Evolutionary conservation across 35 echinoderm and acorn worm genomes (phyloP).

Genomic region (Eucidaris tribuloides): DNA sequence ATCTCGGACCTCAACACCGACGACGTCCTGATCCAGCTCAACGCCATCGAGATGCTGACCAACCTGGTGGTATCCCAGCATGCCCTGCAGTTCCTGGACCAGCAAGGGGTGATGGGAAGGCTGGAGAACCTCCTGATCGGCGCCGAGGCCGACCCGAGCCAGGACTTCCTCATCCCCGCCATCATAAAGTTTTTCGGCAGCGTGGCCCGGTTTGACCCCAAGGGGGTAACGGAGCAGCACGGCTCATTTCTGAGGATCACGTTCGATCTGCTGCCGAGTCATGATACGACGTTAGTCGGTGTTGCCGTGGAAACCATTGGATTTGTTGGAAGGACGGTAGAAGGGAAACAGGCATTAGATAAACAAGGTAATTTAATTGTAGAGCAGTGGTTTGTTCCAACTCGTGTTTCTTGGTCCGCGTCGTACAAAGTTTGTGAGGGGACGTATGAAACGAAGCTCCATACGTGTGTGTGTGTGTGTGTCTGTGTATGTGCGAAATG

Average conservation of each 20-base stretch:
- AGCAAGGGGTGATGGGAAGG: conserved; percentile 68
- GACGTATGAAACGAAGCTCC: too few species aligned
- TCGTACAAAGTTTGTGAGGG: too few species aligned
- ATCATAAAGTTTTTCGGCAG: conserved; percentile 80
- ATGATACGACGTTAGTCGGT: conserved; percentile 44
- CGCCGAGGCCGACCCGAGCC: conserved; percentile 53
- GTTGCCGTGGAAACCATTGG: conserved; percentile 76
- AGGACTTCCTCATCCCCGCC: conserved; percentile 67
- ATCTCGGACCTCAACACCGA: conserved; percentile 67
- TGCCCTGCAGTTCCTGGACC: conserved; percentile 62
- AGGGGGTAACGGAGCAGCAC: conserved; percentile 55
- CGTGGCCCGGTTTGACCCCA: conserved; percentile 58
- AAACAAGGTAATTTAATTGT: conserved; percentile 96
- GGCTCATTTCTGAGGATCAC: conserved; percentile 49
- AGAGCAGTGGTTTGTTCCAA: too few species aligned
- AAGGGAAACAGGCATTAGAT: conserved; percentile 73
- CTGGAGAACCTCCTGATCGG: conserved; percentile 59
- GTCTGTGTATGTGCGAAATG: too few species aligned
- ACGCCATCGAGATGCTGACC: conserved; percentile 81
- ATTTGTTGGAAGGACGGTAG: conserved; percentile 48
- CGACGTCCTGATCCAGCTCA: conserved; percentile 83
- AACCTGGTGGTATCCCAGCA: conserved; percentile 50
- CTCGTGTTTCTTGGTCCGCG: too few species aligned
- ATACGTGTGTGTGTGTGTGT: too few species aligned
- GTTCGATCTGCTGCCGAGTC: conserved; percentile 56